Evolutionary conservation across 1,140 invertebrate genomes (phyloP).

Genomic region (Aculops lycopersici): DNA sequence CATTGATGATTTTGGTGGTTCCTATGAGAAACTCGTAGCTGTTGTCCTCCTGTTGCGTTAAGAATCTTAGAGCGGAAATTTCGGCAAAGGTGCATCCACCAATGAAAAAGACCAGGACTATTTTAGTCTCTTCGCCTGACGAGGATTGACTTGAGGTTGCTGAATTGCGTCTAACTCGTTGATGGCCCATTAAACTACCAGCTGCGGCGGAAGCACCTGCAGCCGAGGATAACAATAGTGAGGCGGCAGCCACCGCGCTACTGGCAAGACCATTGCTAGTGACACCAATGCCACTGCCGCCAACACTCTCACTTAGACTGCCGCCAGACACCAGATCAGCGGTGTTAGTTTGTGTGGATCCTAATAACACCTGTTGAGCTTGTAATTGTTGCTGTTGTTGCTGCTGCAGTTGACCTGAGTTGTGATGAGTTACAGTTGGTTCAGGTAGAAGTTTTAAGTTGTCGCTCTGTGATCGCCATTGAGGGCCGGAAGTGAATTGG

Average conservation of each 20-base stretch:
- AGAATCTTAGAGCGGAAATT: constrained; percentile 56
- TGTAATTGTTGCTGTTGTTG: no score
- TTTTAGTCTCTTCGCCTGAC: constrained; percentile 17
- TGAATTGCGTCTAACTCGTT: constrained; percentile 7
- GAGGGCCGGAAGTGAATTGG: constrained; percentile 27
- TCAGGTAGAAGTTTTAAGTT: constrained; percentile 28
- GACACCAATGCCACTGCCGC: no score
- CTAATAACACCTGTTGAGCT: no score
- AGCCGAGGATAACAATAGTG: no score
- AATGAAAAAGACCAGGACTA: constrained; percentile 73
- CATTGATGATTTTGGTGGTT: constrained; percentile 73
- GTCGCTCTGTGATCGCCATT: constrained; percentile 37
- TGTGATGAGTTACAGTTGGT: constrained; percentile 22
- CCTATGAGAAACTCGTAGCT: constrained; percentile 66
- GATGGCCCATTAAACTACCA: no score
- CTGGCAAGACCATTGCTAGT: no score
- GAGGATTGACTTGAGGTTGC: constrained; percentile 3
- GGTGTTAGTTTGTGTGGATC: constrained; percentile 21
- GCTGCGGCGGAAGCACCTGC: no score
- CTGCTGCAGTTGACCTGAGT: no score
- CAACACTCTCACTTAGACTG: no score
- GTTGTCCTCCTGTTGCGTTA: constrained; percentile 55
- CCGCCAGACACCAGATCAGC: constrained; percentile 15
- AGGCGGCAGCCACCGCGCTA: no score
- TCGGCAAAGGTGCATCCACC: constrained; percentile 87